A percentile compares a stretch with the other conserved stretches of the same genome.
Conservation (phyloP, 2,888 invertebrate genomes). For the Auanema freiburgensis region DNA sequence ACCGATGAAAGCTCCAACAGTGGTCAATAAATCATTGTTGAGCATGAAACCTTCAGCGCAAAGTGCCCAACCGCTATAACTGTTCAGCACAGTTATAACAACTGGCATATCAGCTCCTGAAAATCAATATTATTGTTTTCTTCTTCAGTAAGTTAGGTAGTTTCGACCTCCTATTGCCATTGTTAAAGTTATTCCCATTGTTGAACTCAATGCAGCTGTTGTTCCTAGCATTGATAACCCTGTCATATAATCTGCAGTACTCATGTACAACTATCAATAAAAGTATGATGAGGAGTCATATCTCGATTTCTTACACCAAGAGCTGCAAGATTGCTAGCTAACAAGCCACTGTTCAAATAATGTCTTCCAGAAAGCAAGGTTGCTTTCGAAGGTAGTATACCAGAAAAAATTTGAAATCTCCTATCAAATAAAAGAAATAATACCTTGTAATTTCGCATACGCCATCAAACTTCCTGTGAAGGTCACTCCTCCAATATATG, state of each 20-base stretch:
- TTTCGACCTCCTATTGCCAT: slow-evolving; percentile 82
- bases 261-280: slow-evolving; percentile 26
- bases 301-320: slow-evolving; percentile 66
- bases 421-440: neutral
- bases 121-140: slow-evolving; percentile 8
- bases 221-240: slow-evolving; percentile 78
- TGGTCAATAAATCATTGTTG: slow-evolving; percentile 87
- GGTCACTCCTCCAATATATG: slow-evolving; percentile 86
- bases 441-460: slow-evolving; percentile 83
- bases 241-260: slow-evolving; percentile 67
- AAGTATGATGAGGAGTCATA: too few species aligned
- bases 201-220: slow-evolving; percentile 78
- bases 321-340: slow-evolving; percentile 73
- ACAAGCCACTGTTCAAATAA: slow-evolving; percentile 73
- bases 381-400: slow-evolving; percentile 79
- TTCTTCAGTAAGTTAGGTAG: neutral
- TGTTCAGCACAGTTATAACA: slow-evolving; percentile 87
- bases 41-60: slow-evolving; percentile 93
- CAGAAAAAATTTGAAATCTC: slow-evolving; percentile 50
- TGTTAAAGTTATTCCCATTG: slow-evolving; percentile 82
- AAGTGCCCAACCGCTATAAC: slow-evolving; percentile 88
- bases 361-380: slow-evolving; percentile 82
- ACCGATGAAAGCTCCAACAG: slow-evolving; percentile 86
- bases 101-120: slow-evolving; percentile 89
- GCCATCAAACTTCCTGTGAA: slow-evolving; percentile 86